Percentiles rank a stretch among this genome's conserved stretches.
Conservation (phyloP, 2,888 invertebrate species). For the Homarus gammarus region DNA sequence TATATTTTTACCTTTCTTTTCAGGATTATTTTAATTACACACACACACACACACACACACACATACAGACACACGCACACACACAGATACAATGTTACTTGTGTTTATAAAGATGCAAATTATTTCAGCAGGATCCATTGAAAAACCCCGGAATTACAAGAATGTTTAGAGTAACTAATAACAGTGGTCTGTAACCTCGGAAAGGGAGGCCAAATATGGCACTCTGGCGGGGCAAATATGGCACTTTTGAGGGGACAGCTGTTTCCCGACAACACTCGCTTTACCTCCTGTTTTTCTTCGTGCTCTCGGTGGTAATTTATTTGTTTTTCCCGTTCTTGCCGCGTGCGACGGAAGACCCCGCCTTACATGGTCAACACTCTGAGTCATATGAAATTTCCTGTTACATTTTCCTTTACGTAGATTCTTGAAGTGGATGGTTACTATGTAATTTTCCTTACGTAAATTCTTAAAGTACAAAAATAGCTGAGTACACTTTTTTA, state of each 20-base stretch:
- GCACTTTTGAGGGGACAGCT: conserved; percentile 19
- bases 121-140: no score
- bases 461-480: not conserved
- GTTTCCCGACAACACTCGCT: conserved; percentile 44
- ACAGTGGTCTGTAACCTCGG: not conserved
- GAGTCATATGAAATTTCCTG: no score
- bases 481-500: no score
- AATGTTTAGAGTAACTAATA: no score
- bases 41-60: no score
- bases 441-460: not conserved
- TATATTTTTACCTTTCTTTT: no score
- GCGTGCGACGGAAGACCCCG: not conserved
- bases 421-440: not conserved
- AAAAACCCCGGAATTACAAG: no score
- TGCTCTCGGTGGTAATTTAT: conserved; percentile 47
- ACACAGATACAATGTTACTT: not conserved
- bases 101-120: not conserved
- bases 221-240: conserved; percentile 19
- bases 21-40: not conserved
- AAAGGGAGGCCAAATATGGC: not conserved
- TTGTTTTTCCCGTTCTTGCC: conserved; percentile 43
- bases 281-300: conserved; percentile 51
- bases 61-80: conserved; percentile 1
- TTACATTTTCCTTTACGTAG: not conserved
- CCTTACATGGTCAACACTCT: not conserved